A percentile compares a stretch with the other conserved stretches of the same genome.
Evolutionary conservation across 1,140 invertebrate genomes (phyloP).

Genomic region (Thrips palmi): DNA sequence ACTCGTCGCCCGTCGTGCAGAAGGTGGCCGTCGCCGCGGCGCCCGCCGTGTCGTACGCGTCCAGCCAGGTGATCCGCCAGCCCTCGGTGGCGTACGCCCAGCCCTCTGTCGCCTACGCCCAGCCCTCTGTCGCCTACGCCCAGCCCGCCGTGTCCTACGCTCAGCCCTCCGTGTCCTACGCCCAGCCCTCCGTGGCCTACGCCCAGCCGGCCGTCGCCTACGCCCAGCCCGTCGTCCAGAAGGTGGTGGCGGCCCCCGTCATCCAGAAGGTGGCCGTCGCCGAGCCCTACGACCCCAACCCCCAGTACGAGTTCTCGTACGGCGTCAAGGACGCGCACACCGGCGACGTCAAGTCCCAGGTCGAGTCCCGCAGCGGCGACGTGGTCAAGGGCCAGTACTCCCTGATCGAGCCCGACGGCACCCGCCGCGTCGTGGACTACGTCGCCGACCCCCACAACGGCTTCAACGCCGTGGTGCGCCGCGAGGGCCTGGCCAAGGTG

Average conservation of each 20-base stretch:
- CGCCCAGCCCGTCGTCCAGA: constrained; percentile 20
- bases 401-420: too few relatives aligned
- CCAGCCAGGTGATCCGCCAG: too few relatives aligned
- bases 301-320: constrained; percentile 32
- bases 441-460: too few relatives aligned
- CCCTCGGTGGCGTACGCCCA: constrained; percentile 4
- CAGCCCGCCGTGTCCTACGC: constrained; percentile 5
- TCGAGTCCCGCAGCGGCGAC: constrained; percentile 26
- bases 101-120: constrained; percentile 4
- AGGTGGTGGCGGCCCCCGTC: constrained; percentile 21
- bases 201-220: constrained; percentile 10
- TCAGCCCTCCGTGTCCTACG: constrained; percentile 11
- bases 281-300: constrained; percentile 34
- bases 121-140: constrained; percentile 9
- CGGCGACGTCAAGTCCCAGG: constrained; percentile 28
- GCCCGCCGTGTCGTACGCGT: too few relatives aligned
- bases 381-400: constrained; percentile 29
- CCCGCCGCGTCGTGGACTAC: too few relatives aligned
- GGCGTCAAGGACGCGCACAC: constrained; percentile 30
- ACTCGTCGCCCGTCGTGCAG: too few relatives aligned
- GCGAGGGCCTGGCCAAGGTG: too few relatives aligned
- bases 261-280: constrained; percentile 22
- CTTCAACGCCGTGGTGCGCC: too few relatives aligned
- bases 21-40: too few relatives aligned
- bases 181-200: constrained; percentile 11